Evolutionary conservation across 2,113 vertebrate species (phyloP).

Genomic region (Lynx canadensis): DNA sequence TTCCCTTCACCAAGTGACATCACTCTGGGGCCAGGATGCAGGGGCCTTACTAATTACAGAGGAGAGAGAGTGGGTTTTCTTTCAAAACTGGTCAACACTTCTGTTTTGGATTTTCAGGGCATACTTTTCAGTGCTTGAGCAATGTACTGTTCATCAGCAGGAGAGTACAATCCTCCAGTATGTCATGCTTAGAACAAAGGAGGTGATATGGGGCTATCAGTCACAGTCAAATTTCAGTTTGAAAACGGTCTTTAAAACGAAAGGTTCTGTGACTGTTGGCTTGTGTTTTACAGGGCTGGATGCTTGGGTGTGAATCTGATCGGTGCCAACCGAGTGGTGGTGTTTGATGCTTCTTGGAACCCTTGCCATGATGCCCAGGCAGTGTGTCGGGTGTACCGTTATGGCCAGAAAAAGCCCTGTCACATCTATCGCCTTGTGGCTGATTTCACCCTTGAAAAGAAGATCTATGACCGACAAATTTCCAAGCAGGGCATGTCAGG

Average conservation of each 20-base stretch:
- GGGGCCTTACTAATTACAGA: neutral
- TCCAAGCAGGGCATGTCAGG: conserved; percentile 99
- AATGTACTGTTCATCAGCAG: neutral
- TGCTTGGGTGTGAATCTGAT: conserved; percentile 98
- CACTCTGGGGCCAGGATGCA: neutral
- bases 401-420: conserved; percentile 97
- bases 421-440: conserved; percentile 98
- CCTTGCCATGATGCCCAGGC: conserved; percentile 99
- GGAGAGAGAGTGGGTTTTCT: neutral
- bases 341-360: conserved; percentile 99
- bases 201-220: neutral
- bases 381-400: conserved; percentile 97
- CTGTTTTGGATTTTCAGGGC: neutral
- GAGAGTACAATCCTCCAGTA: neutral
- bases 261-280: conserved; percentile 53
- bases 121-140: neutral
- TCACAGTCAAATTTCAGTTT: neutral
- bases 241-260: conserved; percentile 35
- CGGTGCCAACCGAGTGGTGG: conserved; percentile 97
- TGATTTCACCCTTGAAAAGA: conserved; percentile 98
- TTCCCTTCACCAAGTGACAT: neutral
- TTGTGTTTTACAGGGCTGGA: conserved; percentile 91
- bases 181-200: neutral
- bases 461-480: conserved; percentile 99
- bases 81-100: neutral